These are phyloP conservation scores for Aramus guarauna DNA, from an alignment of 2,113 vertebrate genomes.

Conservation along the genomic window DNA sequence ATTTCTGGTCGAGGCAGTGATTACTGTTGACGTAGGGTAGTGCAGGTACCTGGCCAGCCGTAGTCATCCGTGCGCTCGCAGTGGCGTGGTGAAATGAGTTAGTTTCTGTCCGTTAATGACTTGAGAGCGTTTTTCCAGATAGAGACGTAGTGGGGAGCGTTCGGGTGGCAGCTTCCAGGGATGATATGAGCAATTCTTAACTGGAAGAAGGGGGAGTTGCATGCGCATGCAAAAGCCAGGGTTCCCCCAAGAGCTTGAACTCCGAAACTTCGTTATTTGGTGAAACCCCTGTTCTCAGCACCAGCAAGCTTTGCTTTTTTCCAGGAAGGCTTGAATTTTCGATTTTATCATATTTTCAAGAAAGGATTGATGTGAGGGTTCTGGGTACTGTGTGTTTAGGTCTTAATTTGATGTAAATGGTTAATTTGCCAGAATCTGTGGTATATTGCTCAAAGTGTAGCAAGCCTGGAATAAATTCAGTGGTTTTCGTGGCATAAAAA, in stretches of 20 bases:
- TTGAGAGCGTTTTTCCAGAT: not conserved
- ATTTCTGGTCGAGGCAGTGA: not conserved
- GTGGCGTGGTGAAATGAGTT: not conserved
- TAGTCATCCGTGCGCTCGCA: not conserved
- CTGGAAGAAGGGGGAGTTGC: not conserved
- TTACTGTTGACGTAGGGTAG: not conserved
- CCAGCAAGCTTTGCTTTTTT: not conserved
- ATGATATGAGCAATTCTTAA: not conserved
- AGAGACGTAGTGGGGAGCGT: accelerated
- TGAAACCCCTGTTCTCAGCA: not conserved
- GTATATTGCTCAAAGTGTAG: not conserved
- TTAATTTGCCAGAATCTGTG: not conserved
- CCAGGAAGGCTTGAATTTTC: not conserved
- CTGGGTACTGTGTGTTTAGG: not conserved
- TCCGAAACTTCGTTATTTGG: not conserved
- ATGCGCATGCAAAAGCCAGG: not conserved
- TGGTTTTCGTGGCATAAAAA: not conserved
- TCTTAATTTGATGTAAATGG: not conserved
- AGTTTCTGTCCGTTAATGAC: not conserved
- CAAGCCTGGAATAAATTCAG: not conserved
- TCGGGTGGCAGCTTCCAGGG: not conserved
- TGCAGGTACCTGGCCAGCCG: not conserved
- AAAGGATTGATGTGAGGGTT: not conserved
- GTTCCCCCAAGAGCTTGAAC: not conserved
- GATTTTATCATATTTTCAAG: not conserved